Evolutionary conservation across 2,113 vertebrate species (phyloP), one percentile per base, ranked within the genome.

Genomic region (Pimephales promelas): DNA sequence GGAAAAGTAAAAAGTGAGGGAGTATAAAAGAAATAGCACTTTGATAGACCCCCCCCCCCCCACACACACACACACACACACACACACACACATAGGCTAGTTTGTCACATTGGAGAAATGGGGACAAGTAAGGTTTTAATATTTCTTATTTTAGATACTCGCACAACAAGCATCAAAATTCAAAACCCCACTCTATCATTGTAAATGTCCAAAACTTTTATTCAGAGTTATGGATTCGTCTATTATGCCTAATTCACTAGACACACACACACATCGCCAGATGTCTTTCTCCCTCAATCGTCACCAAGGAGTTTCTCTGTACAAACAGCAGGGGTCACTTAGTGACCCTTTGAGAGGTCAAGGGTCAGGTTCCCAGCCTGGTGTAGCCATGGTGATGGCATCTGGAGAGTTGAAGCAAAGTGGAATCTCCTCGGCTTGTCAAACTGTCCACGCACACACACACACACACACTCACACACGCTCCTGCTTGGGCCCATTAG

Each of bases 311-410:
- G 83, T 87, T 88, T 88, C 91, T 87, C 87, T 90, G 84, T 91
- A 88, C 87, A 90, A 92, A 91, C 90, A 89, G 86, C 91, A 89
- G 90, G 89, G 91, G 90, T 90, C 84, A 89, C 83, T 86, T 84
- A 82, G 83, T 88, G 91, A 93, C 92, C 92, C 89, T 81, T 40
- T 1, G 28, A 74, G 82, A 81, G 87, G 93, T 93, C 93, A 95
- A 85, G 92, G 94, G 91, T 91, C 93, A 91, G 81, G 80, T 90
- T 91, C 90, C 87, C 88, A 92, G 91, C 87, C 88, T 90, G 83
- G 86, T 89, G 90, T 94, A 92, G 86, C 87, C 89, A 88, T 88
- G 87, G 90, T 75, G 90, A 93, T 83, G 82, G 88, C 91, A 92
- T 93, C 90, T 92, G 91, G 87, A 88, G 83, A 84, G 75, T 83